These are phyloP conservation scores for Phymatocera aterrima DNA, from an alignment of 2,888 invertebrate species.

Conservation along the genomic window DNA sequence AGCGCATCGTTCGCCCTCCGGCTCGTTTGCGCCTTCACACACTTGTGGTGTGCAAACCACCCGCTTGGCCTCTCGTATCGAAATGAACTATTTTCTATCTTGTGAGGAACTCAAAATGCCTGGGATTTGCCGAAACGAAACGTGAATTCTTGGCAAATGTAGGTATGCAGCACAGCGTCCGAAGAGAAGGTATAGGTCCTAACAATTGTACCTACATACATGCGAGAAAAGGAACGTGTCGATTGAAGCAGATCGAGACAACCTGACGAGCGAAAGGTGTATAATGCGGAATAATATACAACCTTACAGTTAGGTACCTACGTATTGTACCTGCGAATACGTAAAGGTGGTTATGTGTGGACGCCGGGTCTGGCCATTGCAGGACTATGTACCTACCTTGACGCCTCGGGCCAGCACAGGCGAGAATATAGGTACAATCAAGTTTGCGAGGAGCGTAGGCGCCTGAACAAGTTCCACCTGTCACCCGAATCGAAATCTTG, in stretches of 20 bases:
- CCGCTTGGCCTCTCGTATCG: no score
- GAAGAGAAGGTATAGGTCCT: background rate
- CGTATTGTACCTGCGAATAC: slow-evolving; percentile 1
- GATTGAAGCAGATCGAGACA: slow-evolving; percentile 58
- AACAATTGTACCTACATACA: background rate
- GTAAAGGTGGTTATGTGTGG: slow-evolving; percentile 6
- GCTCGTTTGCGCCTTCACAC: no score
- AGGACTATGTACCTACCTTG: slow-evolving; percentile 38
- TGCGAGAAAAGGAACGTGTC: slow-evolving; percentile 27
- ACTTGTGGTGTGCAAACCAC: no score
- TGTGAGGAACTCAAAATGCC: background rate
- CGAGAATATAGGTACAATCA: slow-evolving; percentile 23
- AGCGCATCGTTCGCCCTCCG: no score
- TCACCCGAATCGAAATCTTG: slow-evolving; percentile 27
- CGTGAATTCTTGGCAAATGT: background rate
- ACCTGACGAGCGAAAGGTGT: slow-evolving; percentile 59
- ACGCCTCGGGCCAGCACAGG: slow-evolving; percentile 34
- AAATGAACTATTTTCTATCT: no score
- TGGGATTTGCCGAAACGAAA: background rate
- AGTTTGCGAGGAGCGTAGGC: slow-evolving; percentile 34
- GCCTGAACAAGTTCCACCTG: slow-evolving; percentile 44
- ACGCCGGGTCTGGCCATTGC: slow-evolving; percentile 29
- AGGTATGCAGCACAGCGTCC: background rate
- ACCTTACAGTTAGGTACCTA: slow-evolving; percentile 48
- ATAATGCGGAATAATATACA: slow-evolving; percentile 63